Evolutionary conservation across 1,140 invertebrate genomes (phyloP), one percentile per base, ranked within the genome.

Genomic region (Aphis craccivora): DNA sequence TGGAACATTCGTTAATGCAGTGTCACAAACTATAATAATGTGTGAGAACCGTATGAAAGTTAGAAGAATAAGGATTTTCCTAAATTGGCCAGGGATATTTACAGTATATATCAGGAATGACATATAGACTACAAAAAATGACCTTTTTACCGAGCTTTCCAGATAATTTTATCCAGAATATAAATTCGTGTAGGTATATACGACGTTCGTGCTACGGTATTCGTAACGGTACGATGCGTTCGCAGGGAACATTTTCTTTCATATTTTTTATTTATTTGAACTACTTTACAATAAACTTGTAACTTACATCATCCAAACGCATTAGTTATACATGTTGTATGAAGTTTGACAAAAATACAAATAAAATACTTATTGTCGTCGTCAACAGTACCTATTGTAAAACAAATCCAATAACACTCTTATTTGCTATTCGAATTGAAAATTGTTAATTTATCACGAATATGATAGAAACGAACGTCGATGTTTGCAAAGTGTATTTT

Each of bases 181-280:
- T 53, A 37, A 89, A 89, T 43, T 88, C 8, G 25, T 76, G 43
- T 37, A 23, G 14, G 48, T 51, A 51, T 37, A 90, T 37, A 90
- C 18, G 37, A 43, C 23, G 30, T 60, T 40, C 7, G 23, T 23
- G 35, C 23, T 11, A 51, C 48, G 48, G 48, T 51, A 22, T 25
- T 37, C 37, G 37, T 30, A 90, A 60, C 35, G n/a, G 45, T 53
- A 89, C 45, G 22, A 89, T 53, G n/a, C 40, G 11, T 37, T 60
- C 25, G 5, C 37, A 30, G 25, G 23, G 18, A 43, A 53, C 23
- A 53, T 90, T 55, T 90, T 30, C 35, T n/a, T 88, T 88, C n/a
- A 60, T 60, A 18, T 40, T 60, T 90, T 90, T 90, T 90, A n/a
- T 88, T 88, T 88, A 45, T 51, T 88, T 88, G 51, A n/a, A n/a